phyloP scores from a whole-genome alignment of 2,888 invertebrate genomes.

The Tyria jacobaeae region DNA sequence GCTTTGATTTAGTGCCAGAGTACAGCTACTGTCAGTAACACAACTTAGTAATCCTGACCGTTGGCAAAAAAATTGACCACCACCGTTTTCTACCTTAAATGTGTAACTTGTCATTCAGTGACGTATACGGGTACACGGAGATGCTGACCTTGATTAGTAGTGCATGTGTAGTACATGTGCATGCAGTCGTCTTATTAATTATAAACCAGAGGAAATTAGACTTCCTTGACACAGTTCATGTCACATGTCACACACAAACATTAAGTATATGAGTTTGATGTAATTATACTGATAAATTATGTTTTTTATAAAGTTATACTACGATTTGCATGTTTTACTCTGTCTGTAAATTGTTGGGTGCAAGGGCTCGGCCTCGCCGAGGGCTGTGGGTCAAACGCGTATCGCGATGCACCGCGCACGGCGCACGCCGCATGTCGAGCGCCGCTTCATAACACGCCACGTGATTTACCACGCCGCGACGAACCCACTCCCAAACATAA shows the following conservation, averaged over 20 bases:
- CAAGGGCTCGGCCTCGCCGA: constrained; percentile 51
- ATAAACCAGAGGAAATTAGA: too few relatives aligned
- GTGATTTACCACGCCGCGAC: constrained; percentile 23
- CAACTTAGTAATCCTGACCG: not conserved
- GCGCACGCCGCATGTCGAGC: too few relatives aligned
- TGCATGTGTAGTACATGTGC: too few relatives aligned
- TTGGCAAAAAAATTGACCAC: too few relatives aligned
- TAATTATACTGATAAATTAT: not conserved
- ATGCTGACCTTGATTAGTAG: not conserved
- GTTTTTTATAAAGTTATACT: not conserved
- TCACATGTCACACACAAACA: too few relatives aligned
- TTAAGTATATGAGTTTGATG: not conserved
- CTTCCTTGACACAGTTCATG: too few relatives aligned
- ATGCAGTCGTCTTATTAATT: too few relatives aligned
- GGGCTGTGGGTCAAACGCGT: constrained; percentile 55
- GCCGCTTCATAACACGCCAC: constrained; percentile 27
- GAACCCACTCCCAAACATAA: constrained; percentile 13
- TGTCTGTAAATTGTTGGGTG: constrained; percentile 13
- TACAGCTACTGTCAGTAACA: not conserved
- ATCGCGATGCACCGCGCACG: constrained; percentile 51
- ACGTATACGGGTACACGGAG: too few relatives aligned
- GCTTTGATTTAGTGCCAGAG: not conserved
- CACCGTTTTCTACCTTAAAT: too few relatives aligned
- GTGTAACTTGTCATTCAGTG: too few relatives aligned
- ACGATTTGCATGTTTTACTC: not conserved